A percentile compares a stretch with the other conserved stretches of the same genome.
phyloP scores from a whole-genome alignment of 2,888 invertebrate genomes.

The Drosophila fulvimacula region DNA sequence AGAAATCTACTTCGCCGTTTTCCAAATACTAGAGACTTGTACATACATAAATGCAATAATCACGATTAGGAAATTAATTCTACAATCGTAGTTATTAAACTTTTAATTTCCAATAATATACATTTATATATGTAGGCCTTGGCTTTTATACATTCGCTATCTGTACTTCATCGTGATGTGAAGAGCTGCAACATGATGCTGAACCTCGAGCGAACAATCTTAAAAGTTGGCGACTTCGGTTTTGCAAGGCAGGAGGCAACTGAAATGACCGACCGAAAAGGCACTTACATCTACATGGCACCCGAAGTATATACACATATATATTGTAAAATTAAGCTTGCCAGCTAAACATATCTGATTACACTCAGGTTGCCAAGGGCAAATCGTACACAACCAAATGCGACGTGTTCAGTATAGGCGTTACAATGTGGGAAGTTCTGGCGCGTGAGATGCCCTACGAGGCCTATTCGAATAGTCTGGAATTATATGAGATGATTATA shows the following conservation, averaged over 20 bases:
- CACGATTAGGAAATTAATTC: too few relatives aligned
- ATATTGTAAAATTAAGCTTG: neutral
- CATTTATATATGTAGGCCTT: neutral
- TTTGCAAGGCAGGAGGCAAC: neutral
- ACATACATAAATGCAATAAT: too few relatives aligned
- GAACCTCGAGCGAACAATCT: neutral
- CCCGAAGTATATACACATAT: constrained; percentile 17
- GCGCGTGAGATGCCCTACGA: neutral
- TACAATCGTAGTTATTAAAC: too few relatives aligned
- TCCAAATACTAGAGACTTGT: too few relatives aligned
- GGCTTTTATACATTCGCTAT: neutral
- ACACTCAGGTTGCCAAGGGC: neutral
- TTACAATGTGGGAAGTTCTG: constrained; percentile 27
- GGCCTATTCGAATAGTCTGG: accelerated
- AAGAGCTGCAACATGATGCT: constrained; percentile 17
- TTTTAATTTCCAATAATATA: too few relatives aligned
- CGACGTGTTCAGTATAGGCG: constrained; percentile 25
- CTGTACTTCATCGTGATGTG: constrained; percentile 13
- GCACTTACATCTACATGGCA: neutral
- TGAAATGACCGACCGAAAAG: accelerated
- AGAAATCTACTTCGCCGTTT: too few relatives aligned
- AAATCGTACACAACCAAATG: neutral
- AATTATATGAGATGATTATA: neutral
- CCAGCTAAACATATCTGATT: neutral
- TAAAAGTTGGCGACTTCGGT: constrained; percentile 35